Conservation (phyloP, 2,888 invertebrate genomes). For the Cylloceria caligata region DNA sequence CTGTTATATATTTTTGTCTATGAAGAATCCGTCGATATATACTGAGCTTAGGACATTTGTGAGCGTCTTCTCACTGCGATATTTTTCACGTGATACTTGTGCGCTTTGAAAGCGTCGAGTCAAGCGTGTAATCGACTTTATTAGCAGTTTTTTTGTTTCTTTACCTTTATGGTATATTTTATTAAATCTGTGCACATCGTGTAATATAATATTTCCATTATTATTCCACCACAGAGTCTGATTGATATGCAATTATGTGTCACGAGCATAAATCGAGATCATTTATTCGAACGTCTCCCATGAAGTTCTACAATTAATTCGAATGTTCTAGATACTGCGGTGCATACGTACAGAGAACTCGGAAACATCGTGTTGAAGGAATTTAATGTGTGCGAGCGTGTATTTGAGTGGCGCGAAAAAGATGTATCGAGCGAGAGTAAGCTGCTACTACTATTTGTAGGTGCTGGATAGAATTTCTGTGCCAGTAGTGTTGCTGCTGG, state of each 20-base stretch:
- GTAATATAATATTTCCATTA: slow-evolving; percentile 9
- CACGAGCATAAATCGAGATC: slow-evolving; percentile 16
- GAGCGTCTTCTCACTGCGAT: slow-evolving; percentile 63
- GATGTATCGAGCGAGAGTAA: slow-evolving; percentile 81
- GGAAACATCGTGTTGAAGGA: background rate
- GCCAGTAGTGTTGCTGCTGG: slow-evolving; percentile 71
- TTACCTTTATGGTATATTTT: slow-evolving; percentile 38
- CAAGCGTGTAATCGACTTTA: slow-evolving; percentile 83
- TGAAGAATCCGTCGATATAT: slow-evolving; percentile 54
- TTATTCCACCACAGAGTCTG: slow-evolving; percentile 67
- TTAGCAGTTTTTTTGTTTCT: slow-evolving; percentile 74
- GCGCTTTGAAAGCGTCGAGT: slow-evolving; percentile 76
- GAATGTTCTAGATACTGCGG: background rate
- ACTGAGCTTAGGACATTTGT: slow-evolving; percentile 60
- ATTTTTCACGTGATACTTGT: slow-evolving; percentile 69
- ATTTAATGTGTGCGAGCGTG: background rate
- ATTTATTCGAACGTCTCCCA: background rate
- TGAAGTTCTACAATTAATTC: background rate
- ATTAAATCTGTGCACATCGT: slow-evolving; percentile 55
- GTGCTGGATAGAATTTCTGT: slow-evolving; percentile 66
- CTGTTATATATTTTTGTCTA: slow-evolving; percentile 47
- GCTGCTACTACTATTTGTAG: slow-evolving; percentile 73
- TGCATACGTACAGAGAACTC: background rate
- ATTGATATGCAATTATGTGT: slow-evolving; percentile 46
- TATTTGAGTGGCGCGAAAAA: slow-evolving; percentile 76